These are phyloP conservation scores for Adela reaumurella DNA, from an alignment of 2,888 invertebrate genomes.

Conservation along the genomic window DNA sequence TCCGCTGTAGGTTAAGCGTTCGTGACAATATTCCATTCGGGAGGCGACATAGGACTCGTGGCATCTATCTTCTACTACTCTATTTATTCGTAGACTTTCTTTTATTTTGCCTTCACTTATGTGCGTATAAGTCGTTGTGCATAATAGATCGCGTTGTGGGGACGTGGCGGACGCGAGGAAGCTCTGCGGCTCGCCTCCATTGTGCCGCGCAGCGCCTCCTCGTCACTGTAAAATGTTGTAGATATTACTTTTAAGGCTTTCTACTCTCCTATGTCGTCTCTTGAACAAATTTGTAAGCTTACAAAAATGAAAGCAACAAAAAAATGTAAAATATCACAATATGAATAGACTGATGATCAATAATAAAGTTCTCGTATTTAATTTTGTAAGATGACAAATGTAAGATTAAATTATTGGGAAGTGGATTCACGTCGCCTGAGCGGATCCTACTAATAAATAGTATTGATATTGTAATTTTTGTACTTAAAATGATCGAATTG, in stretches of 20 bases:
- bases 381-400: conserved; percentile 53
- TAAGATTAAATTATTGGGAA: conserved; percentile 49
- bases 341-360: conserved; percentile 56
- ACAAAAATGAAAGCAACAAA: conserved; percentile 43
- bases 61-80: too few species aligned
- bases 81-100: too few species aligned
- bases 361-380: conserved; percentile 51
- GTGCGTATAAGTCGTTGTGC: too few species aligned
- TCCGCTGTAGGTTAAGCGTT: conserved; percentile 49
- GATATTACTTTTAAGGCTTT: too few species aligned
- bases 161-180: too few species aligned
- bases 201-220: too few species aligned
- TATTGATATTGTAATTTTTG: conserved; percentile 29
- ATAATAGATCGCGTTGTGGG: too few species aligned
- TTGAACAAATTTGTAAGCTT: conserved; percentile 13
- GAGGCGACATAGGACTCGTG: conserved; percentile 46
- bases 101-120: too few species aligned
- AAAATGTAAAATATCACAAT: conserved; percentile 52
- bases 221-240: too few species aligned
- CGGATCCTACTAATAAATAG: conserved; percentile 24
- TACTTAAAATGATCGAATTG: conserved; percentile 47
- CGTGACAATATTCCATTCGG: conserved; percentile 40
- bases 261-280: conserved; percentile 43
- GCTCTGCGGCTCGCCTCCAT: too few species aligned
- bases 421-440: conserved; percentile 24